Percentiles rank a stretch among this genome's conserved stretches.
Evolutionary conservation across 2,113 vertebrate species (phyloP).

Genomic region (Aptenodytes forsteri): DNA sequence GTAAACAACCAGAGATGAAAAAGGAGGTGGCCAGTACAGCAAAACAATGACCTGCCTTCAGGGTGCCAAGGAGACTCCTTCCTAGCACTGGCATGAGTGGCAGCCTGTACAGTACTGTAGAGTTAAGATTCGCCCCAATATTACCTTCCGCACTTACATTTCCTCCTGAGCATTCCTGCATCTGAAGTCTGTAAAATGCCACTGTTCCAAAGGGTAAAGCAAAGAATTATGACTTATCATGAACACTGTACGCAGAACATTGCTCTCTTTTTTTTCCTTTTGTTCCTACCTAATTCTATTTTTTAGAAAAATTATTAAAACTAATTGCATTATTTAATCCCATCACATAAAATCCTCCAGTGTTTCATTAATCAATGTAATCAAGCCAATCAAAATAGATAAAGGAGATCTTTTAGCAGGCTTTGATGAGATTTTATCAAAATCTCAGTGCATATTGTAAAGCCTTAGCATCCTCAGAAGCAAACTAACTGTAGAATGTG

Average conservation of each 20-base stretch:
- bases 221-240: neutral
- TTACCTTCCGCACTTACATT: neutral
- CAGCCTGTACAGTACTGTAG: neutral
- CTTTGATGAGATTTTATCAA: slow-evolving; percentile 77
- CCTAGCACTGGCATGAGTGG: neutral
- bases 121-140: neutral
- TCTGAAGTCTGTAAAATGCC: neutral
- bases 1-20: neutral
- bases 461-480: slow-evolving; percentile 60
- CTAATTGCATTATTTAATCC: slow-evolving; percentile 74
- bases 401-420: slow-evolving; percentile 72
- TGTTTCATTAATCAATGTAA: slow-evolving; percentile 75
- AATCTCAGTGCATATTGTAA: slow-evolving; percentile 65
- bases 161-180: neutral
- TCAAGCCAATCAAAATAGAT: slow-evolving; percentile 75
- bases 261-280: slow-evolving; percentile 35
- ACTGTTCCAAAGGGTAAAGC: neutral
- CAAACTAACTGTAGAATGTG: slow-evolving; percentile 44
- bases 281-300: slow-evolving; percentile 64
- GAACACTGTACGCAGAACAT: neutral
- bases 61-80: neutral
- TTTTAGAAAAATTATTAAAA: slow-evolving; percentile 71
- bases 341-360: slow-evolving; percentile 72
- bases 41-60: neutral
- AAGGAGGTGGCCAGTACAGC: neutral